Base-by-base conservation (phyloP, 2,797 vertebrate genomes). In the Tamandua tetradactyla region DNA sequence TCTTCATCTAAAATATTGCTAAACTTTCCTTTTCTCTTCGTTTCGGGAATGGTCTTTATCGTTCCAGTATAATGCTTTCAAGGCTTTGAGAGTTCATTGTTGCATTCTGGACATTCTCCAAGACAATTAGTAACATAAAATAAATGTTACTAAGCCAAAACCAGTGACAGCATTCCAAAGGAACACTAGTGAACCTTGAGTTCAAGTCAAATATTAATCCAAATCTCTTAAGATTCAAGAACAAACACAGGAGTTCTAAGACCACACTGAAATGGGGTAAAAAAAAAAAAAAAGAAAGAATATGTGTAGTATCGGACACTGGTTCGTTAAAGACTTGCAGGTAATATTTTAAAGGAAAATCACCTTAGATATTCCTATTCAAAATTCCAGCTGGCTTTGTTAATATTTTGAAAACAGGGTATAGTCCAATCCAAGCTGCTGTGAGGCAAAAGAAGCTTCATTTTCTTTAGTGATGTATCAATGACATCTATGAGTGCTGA, bases 401-500 rank as follows among this genome's bases (percentile, higher is more conserved):
- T 90, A 93, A 85, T 13, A 18, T 47, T 86, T 40, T 79, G 32
- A 66, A 91, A 69, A 84, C 2, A 64, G 4, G 40, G 23, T 78
- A 42, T 27, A 2, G 7, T 86, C 37, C 32, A 68, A 25, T 57
- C 37, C 2, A 3, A 88, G 40, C 4, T 52, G 7, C 1, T 15
- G 27, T 78, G 68, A 79, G 3, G 14, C 37, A 0, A 95, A 80
- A 91, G 15, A 68, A 52, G 20, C 52, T 91, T 95, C 81, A 87
- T 64, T 75, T 96, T 92, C 69, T 81, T 87, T 66, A 81, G 3
- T 55, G 40, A 90, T 69, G 59, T 40, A 89, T 89, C 32, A 66
- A 75, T 55, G 75, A 25, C 55, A 83, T 85, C 92, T 35, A 68
- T 75, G 32, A 82, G 10, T 47, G 68, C 7, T 66, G 30, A 37